Base-by-base conservation (phyloP, 2,113 vertebrate species). In the Meleagris gallopavo region DNA sequence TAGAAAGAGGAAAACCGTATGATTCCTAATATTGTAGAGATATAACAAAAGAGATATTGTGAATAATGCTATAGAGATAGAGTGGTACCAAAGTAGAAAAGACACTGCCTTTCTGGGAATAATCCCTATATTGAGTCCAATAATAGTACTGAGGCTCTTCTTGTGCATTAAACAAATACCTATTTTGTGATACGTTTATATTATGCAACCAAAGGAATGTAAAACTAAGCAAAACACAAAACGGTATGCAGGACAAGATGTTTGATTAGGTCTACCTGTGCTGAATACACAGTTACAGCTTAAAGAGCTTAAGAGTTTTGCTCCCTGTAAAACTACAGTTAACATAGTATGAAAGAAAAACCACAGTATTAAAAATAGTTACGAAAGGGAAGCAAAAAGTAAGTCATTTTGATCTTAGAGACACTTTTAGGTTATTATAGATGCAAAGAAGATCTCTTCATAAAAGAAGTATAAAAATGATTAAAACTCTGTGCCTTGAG, bases 391-490 rank as follows among this genome's bases (percentile, higher is more conserved):
- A 93, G 93, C 57, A 95, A 94, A 94, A 94, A 81, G 52, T 93
- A 88, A 94, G 83, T 95, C 11, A 93, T 96, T 95, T 93, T 96
- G 93, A 95, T 96, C 90, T 67, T 69, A 55, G 57, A 95, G 80
- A 95, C 79, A 60, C 88, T 94, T 94, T 90, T 54, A 95, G 85
- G 88, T 95, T 94, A 91, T 94, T 95, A 90, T 69, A 93, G 89
- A 96, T 95, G 85, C 90, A 95, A 93, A 96, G 93, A 86, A 95
- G 91, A 86, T 88, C 65, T 83, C 82, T 95, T 92, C 75, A 93
- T 95, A 92, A 96, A 95, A 93, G 95, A 95, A 93, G 78, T 91
- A 83, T 89, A 93, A 96, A 97, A 96, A 93, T 93, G 75, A 95
- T 97, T 95, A 95, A 95, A 95, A 89, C 75, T 79, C 80, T 52